phyloP scores from a whole-genome alignment of 2,797 vertebrate species.

The Lagodon rhomboides region DNA sequence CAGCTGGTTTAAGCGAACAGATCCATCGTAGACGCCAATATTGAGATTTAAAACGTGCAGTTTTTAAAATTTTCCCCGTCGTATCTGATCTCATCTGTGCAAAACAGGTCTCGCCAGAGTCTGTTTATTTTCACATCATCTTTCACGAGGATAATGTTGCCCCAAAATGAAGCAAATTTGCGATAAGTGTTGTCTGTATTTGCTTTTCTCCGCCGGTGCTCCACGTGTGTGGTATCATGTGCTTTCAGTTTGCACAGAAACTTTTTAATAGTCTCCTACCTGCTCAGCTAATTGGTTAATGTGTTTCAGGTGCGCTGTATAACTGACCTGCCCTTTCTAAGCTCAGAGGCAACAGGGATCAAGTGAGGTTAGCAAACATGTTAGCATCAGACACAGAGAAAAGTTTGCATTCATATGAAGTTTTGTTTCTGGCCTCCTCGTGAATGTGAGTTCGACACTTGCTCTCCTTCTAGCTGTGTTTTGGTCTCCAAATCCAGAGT shows the following conservation, averaged over 20 bases:
- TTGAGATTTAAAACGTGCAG: constrained; percentile 33
- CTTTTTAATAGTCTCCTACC: constrained; percentile 26
- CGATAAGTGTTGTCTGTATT: neutral
- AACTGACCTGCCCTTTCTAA: constrained; percentile 38
- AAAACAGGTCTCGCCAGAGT: neutral
- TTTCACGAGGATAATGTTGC: neutral
- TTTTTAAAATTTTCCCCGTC: constrained; percentile 26
- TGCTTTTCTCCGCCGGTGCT: neutral
- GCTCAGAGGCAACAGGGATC: constrained; percentile 7
- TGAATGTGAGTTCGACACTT: neutral
- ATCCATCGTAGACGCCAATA: constrained; percentile 16
- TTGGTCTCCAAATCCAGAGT: neutral
- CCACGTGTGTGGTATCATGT: constrained; percentile 39
- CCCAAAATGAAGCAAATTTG: neutral
- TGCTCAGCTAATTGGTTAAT: constrained; percentile 49
- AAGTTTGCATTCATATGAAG: neutral
- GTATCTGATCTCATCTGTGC: constrained; percentile 31
- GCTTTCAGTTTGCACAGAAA: constrained; percentile 4
- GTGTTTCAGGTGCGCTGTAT: constrained; percentile 42
- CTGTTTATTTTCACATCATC: constrained; percentile 10
- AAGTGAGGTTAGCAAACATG: neutral
- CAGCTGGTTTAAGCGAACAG: constrained; percentile 16
- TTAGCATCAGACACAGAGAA: neutral
- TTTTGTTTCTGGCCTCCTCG: too few species aligned
- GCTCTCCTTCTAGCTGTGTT: neutral